phyloP scores from a whole-genome alignment of 2,797 vertebrate species.

The Amphiprion clarkii region DNA sequence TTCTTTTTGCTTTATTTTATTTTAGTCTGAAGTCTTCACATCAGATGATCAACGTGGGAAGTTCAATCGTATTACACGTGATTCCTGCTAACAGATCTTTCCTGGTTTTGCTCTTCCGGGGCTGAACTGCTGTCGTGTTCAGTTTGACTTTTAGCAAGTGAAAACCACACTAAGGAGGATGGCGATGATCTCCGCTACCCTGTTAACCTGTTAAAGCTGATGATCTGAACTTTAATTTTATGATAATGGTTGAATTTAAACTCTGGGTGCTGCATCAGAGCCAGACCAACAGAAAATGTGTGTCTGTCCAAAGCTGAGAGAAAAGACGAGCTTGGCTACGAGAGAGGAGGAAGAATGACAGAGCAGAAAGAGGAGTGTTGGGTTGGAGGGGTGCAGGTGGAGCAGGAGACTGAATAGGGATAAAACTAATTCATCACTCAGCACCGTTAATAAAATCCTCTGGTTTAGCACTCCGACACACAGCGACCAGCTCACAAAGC shows the following conservation, averaged over 20 bases:
- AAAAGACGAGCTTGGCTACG: not conserved
- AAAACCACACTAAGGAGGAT: not conserved
- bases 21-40: not conserved
- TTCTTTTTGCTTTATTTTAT: no score
- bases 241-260: not conserved
- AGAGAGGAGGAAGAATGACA: conserved; percentile 17
- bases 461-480: conserved; percentile 20
- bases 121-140: not conserved
- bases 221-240: not conserved
- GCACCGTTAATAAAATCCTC: conserved; percentile 54
- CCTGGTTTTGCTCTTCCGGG: not conserved
- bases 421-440: conserved; percentile 48
- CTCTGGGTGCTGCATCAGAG: not conserved
- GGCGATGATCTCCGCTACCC: not conserved
- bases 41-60: not conserved
- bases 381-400: conserved; percentile 34
- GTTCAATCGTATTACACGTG: not conserved
- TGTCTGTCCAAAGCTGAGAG: not conserved
- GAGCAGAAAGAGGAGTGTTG: conserved; percentile 1
- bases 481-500: conserved; percentile 12
- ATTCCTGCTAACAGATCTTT: not conserved
- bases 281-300: not conserved
- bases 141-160: conserved; percentile 3
- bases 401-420: conserved; percentile 30
- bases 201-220: not conserved